Evolutionary conservation across 2,797 vertebrate genomes (phyloP), one percentile per base, ranked within the genome.

Genomic region (Pipistrellus pipistrellus): DNA sequence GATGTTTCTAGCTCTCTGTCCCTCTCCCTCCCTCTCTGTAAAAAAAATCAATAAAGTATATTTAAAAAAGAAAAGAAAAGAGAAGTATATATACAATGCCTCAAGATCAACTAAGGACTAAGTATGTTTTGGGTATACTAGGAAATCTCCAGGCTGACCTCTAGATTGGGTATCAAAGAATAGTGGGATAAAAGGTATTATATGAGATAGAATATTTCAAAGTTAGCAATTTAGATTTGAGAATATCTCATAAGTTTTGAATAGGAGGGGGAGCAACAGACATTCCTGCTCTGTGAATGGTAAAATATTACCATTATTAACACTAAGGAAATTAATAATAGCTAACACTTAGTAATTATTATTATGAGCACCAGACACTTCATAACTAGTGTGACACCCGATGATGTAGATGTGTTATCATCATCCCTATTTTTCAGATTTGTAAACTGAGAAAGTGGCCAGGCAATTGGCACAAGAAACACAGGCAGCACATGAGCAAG

Each of bases 301-400:
- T 59, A 77, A 80, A 48, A 53, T 85, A 55, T 53, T 48, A 69
- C n/a, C 17, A 66, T 59, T 71, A 57, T 53, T 92, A 77, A 83
- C 86, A 82, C 9, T 53, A n/a, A 71, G 62, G 2, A 75, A 92
- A 69, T 94, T 76, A 78, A 71, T 9, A 17, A 75, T 85, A 88
- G 41, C 11, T 62, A 73, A 53, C 59, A 84, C 11, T 80, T 23
- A 51, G 17, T 57, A 14, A 44, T 81, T 84, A 62, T 32, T 72
- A 27, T 32, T 81, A 17, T 55, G 59, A 75, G 13, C 51, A 14
- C 35, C 78, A 75, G 53, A 48, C 3, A 13, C 6, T 82, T 51
- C 62, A 80, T 85, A 87, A 62, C 25, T 86, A 69, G 73, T 59
- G 57, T 82, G 30, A 44, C 73, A 32, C 20, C 51, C 1, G 6